These are phyloP conservation scores for Excalfactoria chinensis DNA, from an alignment of 2,113 vertebrate species.

Conservation along the genomic window DNA sequence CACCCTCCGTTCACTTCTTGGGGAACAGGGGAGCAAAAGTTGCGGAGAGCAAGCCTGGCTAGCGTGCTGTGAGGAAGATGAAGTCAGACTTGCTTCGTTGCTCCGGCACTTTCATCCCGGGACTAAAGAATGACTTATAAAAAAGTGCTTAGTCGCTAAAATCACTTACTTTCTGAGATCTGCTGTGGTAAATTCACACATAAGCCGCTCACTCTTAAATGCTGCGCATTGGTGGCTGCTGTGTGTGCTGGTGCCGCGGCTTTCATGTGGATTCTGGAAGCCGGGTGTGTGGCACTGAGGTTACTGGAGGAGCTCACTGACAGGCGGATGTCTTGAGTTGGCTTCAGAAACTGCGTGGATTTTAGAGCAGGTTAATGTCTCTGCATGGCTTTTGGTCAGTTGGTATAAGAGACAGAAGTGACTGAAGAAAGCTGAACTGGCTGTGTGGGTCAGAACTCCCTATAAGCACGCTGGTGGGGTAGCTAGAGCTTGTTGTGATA, in stretches of 20 bases:
- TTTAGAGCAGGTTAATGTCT: not conserved
- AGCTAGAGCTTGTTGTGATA: not conserved
- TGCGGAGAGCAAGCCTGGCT: no score
- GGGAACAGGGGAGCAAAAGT: no score
- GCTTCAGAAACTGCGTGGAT: not conserved
- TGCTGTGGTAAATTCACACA: not conserved
- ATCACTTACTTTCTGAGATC: not conserved
- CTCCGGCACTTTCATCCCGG: no score
- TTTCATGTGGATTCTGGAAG: not conserved
- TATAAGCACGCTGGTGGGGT: not conserved
- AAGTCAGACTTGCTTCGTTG: no score
- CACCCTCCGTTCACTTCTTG: no score
- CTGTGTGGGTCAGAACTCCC: not conserved
- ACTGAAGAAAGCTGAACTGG: not conserved
- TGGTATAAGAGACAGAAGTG: not conserved
- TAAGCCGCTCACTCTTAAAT: not conserved
- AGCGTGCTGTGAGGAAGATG: no score
- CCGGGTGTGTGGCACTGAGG: no score
- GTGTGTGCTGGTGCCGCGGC: fast-evolving
- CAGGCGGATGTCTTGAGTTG: not conserved
- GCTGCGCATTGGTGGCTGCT: fast-evolving
- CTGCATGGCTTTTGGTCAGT: not conserved
- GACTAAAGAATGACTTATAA: no score
- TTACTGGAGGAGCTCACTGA: not conserved
- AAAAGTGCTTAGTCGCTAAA: not conserved